Evolutionary conservation across 2,888 invertebrate genomes (phyloP), one percentile per base, ranked within the genome.

Genomic region (Taenaris catops): DNA sequence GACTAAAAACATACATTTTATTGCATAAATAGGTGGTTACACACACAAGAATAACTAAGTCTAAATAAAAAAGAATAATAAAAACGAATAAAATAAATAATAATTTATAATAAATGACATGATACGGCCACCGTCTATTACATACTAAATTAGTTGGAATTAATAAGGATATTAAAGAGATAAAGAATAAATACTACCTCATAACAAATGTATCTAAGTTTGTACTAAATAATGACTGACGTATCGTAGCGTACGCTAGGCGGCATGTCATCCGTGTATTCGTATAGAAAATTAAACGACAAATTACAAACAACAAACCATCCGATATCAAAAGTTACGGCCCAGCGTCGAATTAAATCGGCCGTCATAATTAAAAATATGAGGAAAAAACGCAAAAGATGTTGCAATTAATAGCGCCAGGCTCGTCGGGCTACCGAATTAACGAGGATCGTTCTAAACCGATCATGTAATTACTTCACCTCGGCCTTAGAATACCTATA

Each of bases 401-500:
- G 61, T 61, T 56, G 63, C 64, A 73, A 69, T 76, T 76, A 79
- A 79, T 73, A 72, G 73, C 66, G 58, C 55, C 63, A 49, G 66
- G 68, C 73, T 73, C 71, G 74, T 71, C 65, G 63, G 66, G 80
- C 81, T 81, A 76, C 84, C 67, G 81, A 74, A 76, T 79, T 79
- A 80, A 80, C 75, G 71, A 71, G 63, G 63, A 52, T 42, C 53
- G 55, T 55, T 61, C 63, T 59, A 62, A 64, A 60, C 68, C 72
- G 64, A 71, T 74, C 72, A 66, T 67, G 73, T 74, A 69, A 76
- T 79, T 76, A 78, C 70, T 50, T 64, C 73, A 64, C 67, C 65
- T 66, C 65, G 47, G 44, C 50, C 58, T 46, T 41, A 42, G 53
- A 54, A 73, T 83, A 78, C 83, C 80, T 80, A 80, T 71, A 45